phyloP scores from a whole-genome alignment of 53 echinoderm and acorn worm species.

The Holothuria leucospilota region DNA sequence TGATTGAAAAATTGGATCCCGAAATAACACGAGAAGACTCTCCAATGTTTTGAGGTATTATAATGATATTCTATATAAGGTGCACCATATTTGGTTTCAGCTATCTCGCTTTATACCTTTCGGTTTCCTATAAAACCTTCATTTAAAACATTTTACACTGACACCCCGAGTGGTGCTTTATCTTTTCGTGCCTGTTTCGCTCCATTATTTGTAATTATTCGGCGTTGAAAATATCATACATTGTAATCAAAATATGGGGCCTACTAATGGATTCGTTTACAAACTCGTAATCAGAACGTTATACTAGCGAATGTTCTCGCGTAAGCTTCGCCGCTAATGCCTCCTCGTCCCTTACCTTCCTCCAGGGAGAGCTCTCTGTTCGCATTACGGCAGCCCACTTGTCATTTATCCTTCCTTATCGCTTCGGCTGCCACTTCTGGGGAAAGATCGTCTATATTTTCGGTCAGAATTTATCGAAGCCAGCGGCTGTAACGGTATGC shows the following conservation, averaged over 20 bases:
- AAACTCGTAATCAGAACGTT: slow-evolving; percentile 24
- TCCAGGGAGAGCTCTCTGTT: slow-evolving; percentile 19
- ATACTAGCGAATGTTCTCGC: slow-evolving; percentile 26
- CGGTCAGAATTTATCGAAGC: slow-evolving; percentile 25
- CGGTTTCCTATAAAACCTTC: too few species aligned
- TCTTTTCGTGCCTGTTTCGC: slow-evolving; percentile 3
- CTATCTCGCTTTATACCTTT: too few species aligned
- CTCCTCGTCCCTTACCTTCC: background rate
- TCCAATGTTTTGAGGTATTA: too few species aligned
- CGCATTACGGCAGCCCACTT: background rate
- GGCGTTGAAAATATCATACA: slow-evolving; percentile 15
- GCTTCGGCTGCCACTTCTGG: slow-evolving; percentile 7
- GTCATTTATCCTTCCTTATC: slow-evolving; percentile 39
- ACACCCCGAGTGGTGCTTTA: too few species aligned
- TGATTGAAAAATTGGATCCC: too few species aligned
- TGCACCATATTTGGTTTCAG: too few species aligned
- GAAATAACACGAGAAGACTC: too few species aligned
- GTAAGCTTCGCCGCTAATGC: slow-evolving; percentile 26
- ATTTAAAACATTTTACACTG: too few species aligned
- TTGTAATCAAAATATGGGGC: slow-evolving; percentile 11
- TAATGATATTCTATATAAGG: too few species aligned
- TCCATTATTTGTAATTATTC: slow-evolving; percentile 38
- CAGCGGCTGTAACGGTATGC: slow-evolving; percentile 44
- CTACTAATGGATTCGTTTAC: slow-evolving; percentile 40
- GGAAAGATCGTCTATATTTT: background rate